Evolutionary conservation across 2,888 invertebrate genomes (phyloP).

Genomic region (Lasioglossum leucozonium): DNA sequence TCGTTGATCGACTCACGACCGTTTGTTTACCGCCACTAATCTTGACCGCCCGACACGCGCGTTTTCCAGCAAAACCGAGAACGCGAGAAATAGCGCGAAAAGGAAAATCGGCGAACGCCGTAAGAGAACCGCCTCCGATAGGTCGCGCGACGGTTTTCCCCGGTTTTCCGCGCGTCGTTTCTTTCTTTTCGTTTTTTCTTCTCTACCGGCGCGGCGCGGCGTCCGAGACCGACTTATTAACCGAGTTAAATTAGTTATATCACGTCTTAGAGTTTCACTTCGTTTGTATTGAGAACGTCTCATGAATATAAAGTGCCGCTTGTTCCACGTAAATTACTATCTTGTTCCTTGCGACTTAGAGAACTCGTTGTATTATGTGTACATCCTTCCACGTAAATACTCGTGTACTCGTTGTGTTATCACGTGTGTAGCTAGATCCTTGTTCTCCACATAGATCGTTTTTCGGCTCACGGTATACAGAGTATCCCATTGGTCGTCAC

Average conservation of each 20-base stretch:
- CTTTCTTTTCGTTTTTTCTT: neutral
- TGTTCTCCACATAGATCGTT: conserved; percentile 12
- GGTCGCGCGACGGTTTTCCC: neutral
- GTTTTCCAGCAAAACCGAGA: neutral
- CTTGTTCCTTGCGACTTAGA: conserved; percentile 30
- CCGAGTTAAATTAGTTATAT: conserved; percentile 35
- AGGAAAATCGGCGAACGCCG: conserved; percentile 13
- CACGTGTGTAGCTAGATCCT: conserved; percentile 28
- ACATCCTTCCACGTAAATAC: conserved; percentile 24
- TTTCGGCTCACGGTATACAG: conserved; percentile 18
- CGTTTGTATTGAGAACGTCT: conserved; percentile 46
- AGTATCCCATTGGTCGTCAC: conserved; percentile 24
- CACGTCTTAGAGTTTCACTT: conserved; percentile 33
- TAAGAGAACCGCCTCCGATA: neutral
- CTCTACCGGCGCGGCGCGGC: neutral
- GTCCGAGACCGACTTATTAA: conserved; percentile 25
- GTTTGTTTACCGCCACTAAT: conserved; percentile 67
- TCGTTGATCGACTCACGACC: conserved; percentile 63
- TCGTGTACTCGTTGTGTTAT: conserved; percentile 21
- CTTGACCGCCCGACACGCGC: conserved; percentile 22
- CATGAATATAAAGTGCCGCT: conserved; percentile 32
- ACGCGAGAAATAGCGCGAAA: neutral
- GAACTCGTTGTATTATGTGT: conserved; percentile 15
- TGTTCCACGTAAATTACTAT: conserved; percentile 35
- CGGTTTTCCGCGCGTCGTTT: neutral